These are phyloP conservation scores for Sarcophaga variegata DNA, from an alignment of 2,888 invertebrate species.

Conservation along the genomic window DNA sequence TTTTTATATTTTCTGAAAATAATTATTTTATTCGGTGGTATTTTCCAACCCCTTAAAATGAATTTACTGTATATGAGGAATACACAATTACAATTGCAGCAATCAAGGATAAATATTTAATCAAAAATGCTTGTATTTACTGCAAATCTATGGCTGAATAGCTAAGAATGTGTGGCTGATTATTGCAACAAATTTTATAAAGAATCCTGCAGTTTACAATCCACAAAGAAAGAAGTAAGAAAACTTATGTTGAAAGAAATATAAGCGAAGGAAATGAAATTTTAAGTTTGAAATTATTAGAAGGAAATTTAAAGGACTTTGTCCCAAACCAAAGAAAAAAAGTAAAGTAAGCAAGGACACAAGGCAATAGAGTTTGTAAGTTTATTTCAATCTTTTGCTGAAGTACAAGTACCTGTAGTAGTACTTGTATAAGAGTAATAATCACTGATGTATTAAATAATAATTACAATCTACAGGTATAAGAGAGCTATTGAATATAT, in stretches of 20 bases:
- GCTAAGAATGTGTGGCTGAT: neutral
- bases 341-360: too few relatives aligned
- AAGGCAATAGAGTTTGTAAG: too few relatives aligned
- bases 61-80: conserved; percentile 29
- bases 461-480: too few relatives aligned
- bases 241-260: neutral
- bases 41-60: conserved; percentile 17
- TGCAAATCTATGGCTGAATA: neutral
- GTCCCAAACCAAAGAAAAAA: neutral
- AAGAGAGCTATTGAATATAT: too few relatives aligned
- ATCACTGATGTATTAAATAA: too few relatives aligned
- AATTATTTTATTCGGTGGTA: neutral
- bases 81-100: conserved; percentile 46
- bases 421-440: too few relatives aligned
- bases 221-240: neutral
- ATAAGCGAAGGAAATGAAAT: neutral
- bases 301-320: neutral
- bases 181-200: neutral
- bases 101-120: conserved; percentile 58
- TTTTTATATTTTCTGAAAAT: neutral
- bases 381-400: too few relatives aligned
- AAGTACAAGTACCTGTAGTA: too few relatives aligned
- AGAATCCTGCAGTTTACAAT: neutral
- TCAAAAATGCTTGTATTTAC: conserved; percentile 33
- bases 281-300: neutral